Evolutionary conservation across 2,888 invertebrate species (phyloP).

Genomic region (Uropetala carovei): DNA sequence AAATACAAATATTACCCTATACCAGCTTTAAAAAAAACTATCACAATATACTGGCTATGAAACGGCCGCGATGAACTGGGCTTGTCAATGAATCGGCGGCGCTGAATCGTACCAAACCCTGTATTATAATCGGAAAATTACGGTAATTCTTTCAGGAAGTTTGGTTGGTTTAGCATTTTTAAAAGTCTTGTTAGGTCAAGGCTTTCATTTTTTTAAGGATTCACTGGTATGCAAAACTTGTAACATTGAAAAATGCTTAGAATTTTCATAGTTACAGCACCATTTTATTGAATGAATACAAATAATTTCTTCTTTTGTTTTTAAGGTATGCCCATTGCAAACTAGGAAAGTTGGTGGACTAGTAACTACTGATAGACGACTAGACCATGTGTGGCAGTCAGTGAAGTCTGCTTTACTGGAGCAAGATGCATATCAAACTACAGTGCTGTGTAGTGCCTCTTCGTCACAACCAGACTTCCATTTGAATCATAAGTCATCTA

Average conservation of each 20-base stretch:
- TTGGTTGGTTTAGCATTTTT: too few relatives aligned
- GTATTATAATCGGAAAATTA: too few relatives aligned
- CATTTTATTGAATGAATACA: not conserved
- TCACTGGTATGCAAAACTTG: not conserved
- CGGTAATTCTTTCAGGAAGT: too few relatives aligned
- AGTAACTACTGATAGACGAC: slow-evolving; percentile 14
- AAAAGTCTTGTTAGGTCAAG: too few relatives aligned
- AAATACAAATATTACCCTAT: too few relatives aligned
- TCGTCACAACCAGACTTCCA: slow-evolving; percentile 30
- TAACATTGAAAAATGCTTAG: not conserved
- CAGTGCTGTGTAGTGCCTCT: slow-evolving; percentile 52
- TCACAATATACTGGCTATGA: too few relatives aligned
- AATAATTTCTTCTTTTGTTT: not conserved
- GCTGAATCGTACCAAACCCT: too few relatives aligned
- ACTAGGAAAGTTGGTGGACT: slow-evolving; percentile 41
- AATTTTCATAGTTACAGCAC: too few relatives aligned
- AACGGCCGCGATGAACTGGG: too few relatives aligned
- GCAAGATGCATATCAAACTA: slow-evolving; percentile 46
- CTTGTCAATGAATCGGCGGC: too few relatives aligned
- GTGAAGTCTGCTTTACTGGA: slow-evolving; percentile 45
- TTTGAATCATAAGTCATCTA: slow-evolving; percentile 34
- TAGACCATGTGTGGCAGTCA: slow-evolving; percentile 33
- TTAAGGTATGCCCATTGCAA: slow-evolving; percentile 46
- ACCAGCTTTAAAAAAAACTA: too few relatives aligned
- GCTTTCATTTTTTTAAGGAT: not conserved